These are phyloP conservation scores for Acanthosepion pharaonis DNA, from an alignment of 2,888 invertebrate genomes.

Conservation along the genomic window DNA sequence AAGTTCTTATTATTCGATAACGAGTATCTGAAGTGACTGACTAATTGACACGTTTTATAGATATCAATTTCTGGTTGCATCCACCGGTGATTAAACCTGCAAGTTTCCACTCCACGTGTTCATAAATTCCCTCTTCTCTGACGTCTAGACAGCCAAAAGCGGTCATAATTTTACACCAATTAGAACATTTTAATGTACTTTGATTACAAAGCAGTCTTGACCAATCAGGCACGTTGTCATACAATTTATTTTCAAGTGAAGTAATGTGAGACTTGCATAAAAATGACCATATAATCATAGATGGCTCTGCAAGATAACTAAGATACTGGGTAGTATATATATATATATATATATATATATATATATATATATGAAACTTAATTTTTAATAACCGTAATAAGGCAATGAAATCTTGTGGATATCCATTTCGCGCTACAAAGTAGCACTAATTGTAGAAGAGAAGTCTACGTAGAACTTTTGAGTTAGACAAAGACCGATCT, in stretches of 20 bases:
- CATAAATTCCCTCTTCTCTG: background rate
- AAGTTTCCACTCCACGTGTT: background rate
- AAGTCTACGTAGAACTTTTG: too few species aligned
- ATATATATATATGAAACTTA: too few species aligned
- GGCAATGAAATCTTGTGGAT: too few species aligned
- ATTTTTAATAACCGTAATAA: too few species aligned
- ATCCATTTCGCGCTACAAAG: too few species aligned
- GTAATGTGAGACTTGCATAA: background rate
- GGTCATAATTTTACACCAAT: background rate
- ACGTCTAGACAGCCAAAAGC: background rate
- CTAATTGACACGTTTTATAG: background rate
- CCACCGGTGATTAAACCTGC: background rate
- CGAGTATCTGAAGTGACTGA: background rate
- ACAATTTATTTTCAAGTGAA: background rate
- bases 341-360: too few species aligned
- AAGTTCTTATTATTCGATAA: background rate
- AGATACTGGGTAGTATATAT: too few species aligned
- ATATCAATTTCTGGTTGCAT: background rate
- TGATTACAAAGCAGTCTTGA: background rate
- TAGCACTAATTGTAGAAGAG: too few species aligned
- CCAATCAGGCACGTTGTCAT: background rate
- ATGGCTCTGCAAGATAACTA: too few species aligned
- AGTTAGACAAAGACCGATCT: too few species aligned
- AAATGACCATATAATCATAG: too few species aligned
- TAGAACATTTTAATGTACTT: background rate